Base-by-base conservation (phyloP, 2,797 vertebrate species). In the Artibeus jamaicensis region DNA sequence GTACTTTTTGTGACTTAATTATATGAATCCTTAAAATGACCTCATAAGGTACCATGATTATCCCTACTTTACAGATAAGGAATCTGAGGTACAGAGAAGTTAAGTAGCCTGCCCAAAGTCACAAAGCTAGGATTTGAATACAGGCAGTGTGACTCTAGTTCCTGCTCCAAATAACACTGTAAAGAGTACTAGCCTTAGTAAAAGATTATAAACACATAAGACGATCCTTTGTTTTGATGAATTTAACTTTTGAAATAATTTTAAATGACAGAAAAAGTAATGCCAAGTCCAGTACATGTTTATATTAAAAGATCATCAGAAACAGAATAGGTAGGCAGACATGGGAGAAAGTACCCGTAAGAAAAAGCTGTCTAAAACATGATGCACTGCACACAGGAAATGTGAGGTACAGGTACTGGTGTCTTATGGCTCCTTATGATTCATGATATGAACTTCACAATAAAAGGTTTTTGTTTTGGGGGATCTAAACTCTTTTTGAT, bases 161-260 rank as follows among this genome's bases (percentile, higher is more conserved):
- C n/a, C 3, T 71, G 37, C 34, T 86, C 50, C 77, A 57, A 83
- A 76, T 29, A 50, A 88, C 3, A 93, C 1, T 44, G 5, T 18
- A 68, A 81, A 76, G 4, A 67, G 12, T 55, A 68, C 37, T 32
- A 67, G 24, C 26, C 11, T 76, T 46, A 81, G 37, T 34, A 89
- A 87, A 94, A 59, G 5, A 89, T 65, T 94, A 86, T 82, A 92
- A 84, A 50, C 85, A 37, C 1, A 46, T 78, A 87, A 92, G 29
- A 16, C 42, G 71, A 34, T 74, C 74, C 10, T 91, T 97, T 78
- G 65, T 3, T 29, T 85, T 68, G 14, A 46, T 81, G 4, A 86
- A 39, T 79, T 95, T 94, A 94, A 89, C 39, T 86, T 94, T 48
- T 87, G n/a, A 90, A 76, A 78, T 76, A 87, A 91, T 57, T 96